phyloP scores from a whole-genome alignment of 2,797 vertebrate genomes.

The Tangara arthus region DNA sequence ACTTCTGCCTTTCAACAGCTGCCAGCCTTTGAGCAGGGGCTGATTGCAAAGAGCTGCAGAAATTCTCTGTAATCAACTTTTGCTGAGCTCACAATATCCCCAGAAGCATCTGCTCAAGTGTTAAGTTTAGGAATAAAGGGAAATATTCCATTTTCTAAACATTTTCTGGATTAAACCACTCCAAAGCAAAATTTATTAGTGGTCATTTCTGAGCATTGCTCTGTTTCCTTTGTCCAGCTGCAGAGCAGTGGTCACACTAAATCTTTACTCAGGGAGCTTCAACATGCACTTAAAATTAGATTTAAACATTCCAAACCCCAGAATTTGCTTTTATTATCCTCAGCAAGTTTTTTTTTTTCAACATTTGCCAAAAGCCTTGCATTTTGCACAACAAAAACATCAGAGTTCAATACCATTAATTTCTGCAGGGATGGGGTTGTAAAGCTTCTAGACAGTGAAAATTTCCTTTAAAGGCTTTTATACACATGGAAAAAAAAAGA shows the following conservation, averaged over 20 bases:
- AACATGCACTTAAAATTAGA: background rate
- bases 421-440: background rate
- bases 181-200: background rate
- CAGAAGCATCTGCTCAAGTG: background rate
- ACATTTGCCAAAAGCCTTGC: background rate
- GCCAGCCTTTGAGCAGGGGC: background rate
- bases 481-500: too few relatives aligned
- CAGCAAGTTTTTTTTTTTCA: background rate
- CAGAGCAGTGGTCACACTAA: background rate
- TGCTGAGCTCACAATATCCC: background rate
- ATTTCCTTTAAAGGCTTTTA: background rate
- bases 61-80: background rate
- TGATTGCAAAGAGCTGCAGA: background rate
- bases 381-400: background rate
- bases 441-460: background rate
- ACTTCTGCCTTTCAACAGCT: background rate
- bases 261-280: background rate
- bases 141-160: background rate
- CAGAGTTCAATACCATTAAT: background rate
- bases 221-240: background rate
- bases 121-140: background rate
- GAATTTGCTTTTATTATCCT: background rate
- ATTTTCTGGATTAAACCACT: background rate
- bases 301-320: background rate
- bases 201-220: background rate